Evolutionary conservation across 1,140 invertebrate species (phyloP), one percentile per base, ranked within the genome.

Genomic region (Nomia melanderi): DNA sequence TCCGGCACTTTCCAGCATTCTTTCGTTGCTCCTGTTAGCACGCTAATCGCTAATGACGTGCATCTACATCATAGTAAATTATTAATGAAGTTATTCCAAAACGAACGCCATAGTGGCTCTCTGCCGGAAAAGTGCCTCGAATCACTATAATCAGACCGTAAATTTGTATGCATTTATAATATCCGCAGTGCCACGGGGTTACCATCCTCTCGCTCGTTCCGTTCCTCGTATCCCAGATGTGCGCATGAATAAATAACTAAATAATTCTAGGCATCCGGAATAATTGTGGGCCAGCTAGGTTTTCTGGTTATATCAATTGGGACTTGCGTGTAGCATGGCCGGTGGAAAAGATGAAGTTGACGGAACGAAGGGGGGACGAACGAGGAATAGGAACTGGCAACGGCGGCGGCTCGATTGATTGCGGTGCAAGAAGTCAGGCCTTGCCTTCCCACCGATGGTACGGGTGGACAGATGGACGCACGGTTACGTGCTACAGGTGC

Each of bases 351-450:
- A 79, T 76, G 67, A 73, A 69, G 60, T 71, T 36, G 72, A 71
- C 59, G 64, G 50, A 54, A 67, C 69, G 73, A 64, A 74, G 66
- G 53, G 63, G 53, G 57, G 64, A 41, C 12, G 47, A 56, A 60
- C 14, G 77, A 63, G 73, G 59, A 57, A 62, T 80, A 79, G 69
- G 57, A 79, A 62, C 70, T 64, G 69, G 75, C 50, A 57, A 66
- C 63, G 66, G 75, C 78, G 82, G 87, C 88, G 88, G 88, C 85
- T 83, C 88, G 89, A 89, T 90, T 90, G 87, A 90, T 90, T 90
- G 83, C 84, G 25, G 64, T 75, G 78, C 85, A 88, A 88, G 86
- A 88, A 88, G 83, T 64, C 77, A 67, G 78, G 25, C 59, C 77
- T 87, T 77, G 82, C 70, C 87, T 88, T 88, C 86, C 81, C 85